A percentile compares a stretch with the other conserved stretches of the same genome.
Conservation (phyloP, 2,888 invertebrate species). For the Amorpha juglandis region DNA sequence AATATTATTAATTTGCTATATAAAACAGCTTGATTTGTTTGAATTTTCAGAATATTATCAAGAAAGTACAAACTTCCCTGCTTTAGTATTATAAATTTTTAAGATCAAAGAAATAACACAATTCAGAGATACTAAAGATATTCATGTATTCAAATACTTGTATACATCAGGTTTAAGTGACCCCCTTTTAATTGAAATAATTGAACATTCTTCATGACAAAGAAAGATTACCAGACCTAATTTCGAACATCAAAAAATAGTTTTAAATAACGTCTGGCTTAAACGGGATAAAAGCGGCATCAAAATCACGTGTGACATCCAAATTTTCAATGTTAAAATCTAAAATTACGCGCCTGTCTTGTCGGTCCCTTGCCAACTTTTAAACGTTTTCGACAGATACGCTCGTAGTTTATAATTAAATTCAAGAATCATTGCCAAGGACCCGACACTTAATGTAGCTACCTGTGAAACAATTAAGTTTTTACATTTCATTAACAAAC, state of each 20-base stretch:
- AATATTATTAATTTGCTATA: no score
- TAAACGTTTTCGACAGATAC: conserved; percentile 76
- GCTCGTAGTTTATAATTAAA: conserved; percentile 76
- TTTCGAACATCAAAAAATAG: not conserved
- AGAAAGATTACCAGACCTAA: not conserved
- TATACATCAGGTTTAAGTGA: not conserved
- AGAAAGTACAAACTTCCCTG: no score
- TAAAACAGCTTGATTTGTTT: no score
- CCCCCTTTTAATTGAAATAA: not conserved
- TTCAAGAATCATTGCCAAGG: conserved; percentile 80
- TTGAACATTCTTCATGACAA: not conserved
- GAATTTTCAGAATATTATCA: no score
- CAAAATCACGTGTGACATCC: conserved; percentile 42
- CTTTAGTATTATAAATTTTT: no score
- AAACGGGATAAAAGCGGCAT: conserved; percentile 7
- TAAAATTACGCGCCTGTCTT: conserved; percentile 64
- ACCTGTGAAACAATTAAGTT: conserved; percentile 21
- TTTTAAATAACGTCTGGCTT: not conserved
- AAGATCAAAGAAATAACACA: no score
- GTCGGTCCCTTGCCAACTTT: conserved; percentile 77
- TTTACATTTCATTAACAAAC: conserved; percentile 4
- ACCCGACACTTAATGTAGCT: conserved; percentile 40
- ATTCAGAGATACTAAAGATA: not conserved
- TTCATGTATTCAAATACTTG: not conserved
- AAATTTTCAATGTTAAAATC: conserved; percentile 67